Evolutionary conservation across 2,888 invertebrate genomes (phyloP).

Genomic region (Pimpla rufipes): DNA sequence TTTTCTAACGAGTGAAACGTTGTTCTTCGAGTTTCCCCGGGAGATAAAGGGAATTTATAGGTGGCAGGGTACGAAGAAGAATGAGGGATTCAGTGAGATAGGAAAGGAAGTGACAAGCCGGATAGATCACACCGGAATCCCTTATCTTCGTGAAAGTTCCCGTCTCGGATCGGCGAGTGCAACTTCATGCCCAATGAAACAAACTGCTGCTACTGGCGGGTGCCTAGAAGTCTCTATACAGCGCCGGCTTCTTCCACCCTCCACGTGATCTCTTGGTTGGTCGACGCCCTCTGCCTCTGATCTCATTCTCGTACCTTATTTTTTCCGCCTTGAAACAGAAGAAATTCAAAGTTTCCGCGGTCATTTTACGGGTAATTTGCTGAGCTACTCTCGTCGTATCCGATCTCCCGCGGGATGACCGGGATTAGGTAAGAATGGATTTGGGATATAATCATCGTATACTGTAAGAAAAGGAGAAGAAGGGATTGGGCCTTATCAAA

Average conservation of each 20-base stretch:
- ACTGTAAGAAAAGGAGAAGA: conserved; percentile 2
- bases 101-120: conserved; percentile 62
- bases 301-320: conserved; percentile 59
- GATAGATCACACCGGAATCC: conserved; percentile 62
- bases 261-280: conserved; percentile 41
- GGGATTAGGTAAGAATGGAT: conserved; percentile 48
- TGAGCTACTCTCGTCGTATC: conserved; percentile 62
- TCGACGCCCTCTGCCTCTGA: conserved; percentile 19
- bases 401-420: conserved; percentile 64
- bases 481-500: conserved; percentile 1
- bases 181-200: conserved; percentile 76
- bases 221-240: neutral
- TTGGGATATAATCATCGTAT: conserved; percentile 8
- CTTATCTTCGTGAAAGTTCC: conserved; percentile 70
- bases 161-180: conserved; percentile 71
- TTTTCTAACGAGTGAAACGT: conserved; percentile 53
- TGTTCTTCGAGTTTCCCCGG: conserved; percentile 42
- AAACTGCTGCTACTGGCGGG: conserved; percentile 49
- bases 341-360: conserved; percentile 74
- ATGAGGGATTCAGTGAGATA: conserved; percentile 53
- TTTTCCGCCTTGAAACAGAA: conserved; percentile 70
- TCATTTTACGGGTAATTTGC: conserved; percentile 77
- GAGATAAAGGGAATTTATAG: conserved; percentile 55
- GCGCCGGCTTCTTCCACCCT: conserved; percentile 40
- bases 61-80: conserved; percentile 38